phyloP scores from a whole-genome alignment of 2,888 invertebrate species.

The Himalopsyche japonica region DNA sequence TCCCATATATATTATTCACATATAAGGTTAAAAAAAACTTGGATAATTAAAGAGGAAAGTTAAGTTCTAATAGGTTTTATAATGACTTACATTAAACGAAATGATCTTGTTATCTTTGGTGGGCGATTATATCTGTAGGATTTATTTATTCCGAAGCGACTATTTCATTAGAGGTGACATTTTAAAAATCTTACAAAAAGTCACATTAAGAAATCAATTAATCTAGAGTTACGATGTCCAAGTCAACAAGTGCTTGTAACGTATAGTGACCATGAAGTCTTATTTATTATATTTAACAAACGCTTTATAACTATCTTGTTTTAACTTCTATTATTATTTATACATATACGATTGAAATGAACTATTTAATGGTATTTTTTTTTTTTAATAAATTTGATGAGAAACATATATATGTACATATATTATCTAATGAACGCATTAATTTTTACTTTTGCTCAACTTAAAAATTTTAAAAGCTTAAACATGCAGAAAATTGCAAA shows the following conservation, averaged over 20 bases:
- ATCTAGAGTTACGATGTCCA: conserved; percentile 35
- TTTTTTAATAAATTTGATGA: no score
- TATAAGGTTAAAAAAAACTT: neutral
- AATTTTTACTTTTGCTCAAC: no score
- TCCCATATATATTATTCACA: neutral
- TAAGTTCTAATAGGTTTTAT: conserved; percentile 12
- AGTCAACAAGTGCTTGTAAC: neutral
- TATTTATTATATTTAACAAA: no score
- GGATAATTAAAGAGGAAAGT: conserved; percentile 3
- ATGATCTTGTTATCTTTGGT: conserved; percentile 8
- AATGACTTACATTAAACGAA: conserved; percentile 9
- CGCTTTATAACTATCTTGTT: no score
- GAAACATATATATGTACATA: no score
- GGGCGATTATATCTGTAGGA: conserved; percentile 16
- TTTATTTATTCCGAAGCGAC: neutral
- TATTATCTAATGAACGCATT: no score
- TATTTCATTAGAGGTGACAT: conserved; percentile 18
- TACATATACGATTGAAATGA: no score
- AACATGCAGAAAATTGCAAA: no score
- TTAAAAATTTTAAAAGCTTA: no score
- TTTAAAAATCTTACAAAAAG: conserved; percentile 25
- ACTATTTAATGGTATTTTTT: no score
- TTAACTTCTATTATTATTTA: no score
- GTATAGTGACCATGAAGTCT: neutral
- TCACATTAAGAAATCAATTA: conserved; percentile 35